phyloP scores from a whole-genome alignment of 2,797 vertebrate species.

The Neosilurus hyrtlii region DNA sequence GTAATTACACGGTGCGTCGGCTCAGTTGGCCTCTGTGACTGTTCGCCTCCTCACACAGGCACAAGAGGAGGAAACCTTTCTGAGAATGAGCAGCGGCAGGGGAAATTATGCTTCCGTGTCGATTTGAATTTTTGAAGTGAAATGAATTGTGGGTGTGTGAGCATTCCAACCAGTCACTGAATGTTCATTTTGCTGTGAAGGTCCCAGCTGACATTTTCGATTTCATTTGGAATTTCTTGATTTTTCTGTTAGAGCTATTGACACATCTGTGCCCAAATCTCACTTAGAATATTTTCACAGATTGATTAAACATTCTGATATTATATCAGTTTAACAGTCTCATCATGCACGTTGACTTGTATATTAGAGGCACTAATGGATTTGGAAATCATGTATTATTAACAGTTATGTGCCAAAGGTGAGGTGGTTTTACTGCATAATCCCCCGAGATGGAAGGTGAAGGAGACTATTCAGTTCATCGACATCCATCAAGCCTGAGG shows the following conservation, averaged over 20 bases:
- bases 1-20: constrained; percentile 43
- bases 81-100: background rate
- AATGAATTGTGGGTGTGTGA: background rate
- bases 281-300: background rate
- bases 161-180: background rate
- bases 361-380: too few relatives aligned
- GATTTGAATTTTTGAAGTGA: constrained; percentile 6
- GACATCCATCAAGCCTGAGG: too few relatives aligned
- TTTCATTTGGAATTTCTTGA: constrained; percentile 9
- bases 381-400: background rate
- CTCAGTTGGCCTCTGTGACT: constrained; percentile 38
- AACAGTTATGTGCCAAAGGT: too few relatives aligned
- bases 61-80: constrained; percentile 25
- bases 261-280: background rate
- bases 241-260: constrained; percentile 8
- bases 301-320: background rate
- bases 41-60: constrained; percentile 33
- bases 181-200: background rate
- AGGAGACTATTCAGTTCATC: too few relatives aligned
- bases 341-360: background rate
- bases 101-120: constrained; percentile 28
- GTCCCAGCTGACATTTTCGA: constrained; percentile 14
- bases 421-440: too few relatives aligned
- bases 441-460: too few relatives aligned
- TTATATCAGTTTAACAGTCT: background rate